A percentile compares a stretch with the other conserved stretches of the same genome.
These are phyloP conservation scores for Brachionus koreanus DNA, from an alignment of 1,140 invertebrate genomes.

Conservation along the genomic window DNA sequence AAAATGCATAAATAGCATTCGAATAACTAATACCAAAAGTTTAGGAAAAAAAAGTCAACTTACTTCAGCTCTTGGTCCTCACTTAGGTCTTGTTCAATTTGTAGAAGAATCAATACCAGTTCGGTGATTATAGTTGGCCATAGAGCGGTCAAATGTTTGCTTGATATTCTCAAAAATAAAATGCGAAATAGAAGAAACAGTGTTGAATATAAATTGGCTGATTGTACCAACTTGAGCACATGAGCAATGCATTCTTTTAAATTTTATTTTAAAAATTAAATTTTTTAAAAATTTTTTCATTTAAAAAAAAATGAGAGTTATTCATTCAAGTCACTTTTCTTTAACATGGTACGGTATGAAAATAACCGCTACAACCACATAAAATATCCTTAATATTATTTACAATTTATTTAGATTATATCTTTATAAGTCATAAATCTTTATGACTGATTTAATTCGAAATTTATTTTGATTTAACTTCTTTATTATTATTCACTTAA, in stretches of 20 bases:
- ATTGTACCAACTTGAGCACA: slow-evolving; percentile 72
- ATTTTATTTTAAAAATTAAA: slow-evolving; percentile 54
- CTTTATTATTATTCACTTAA: too few relatives aligned
- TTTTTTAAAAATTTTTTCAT: too few relatives aligned
- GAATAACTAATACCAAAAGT: background rate
- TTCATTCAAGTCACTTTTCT: too few relatives aligned
- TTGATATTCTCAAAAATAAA: slow-evolving; percentile 77
- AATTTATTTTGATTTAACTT: too few relatives aligned
- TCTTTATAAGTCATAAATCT: too few relatives aligned
- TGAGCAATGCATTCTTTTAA: slow-evolving; percentile 76
- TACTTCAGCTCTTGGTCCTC: slow-evolving; percentile 75
- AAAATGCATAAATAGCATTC: slow-evolving; percentile 14
- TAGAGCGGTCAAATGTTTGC: slow-evolving; percentile 77
- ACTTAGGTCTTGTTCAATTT: slow-evolving; percentile 80
- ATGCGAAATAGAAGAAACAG: slow-evolving; percentile 88
- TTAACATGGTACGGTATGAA: too few relatives aligned
- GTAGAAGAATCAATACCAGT: slow-evolving; percentile 66
- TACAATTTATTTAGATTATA: too few relatives aligned
- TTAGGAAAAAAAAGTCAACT: slow-evolving; percentile 32
- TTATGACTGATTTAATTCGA: too few relatives aligned
- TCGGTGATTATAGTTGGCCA: slow-evolving; percentile 92
- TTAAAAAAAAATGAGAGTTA: too few relatives aligned
- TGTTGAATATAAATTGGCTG: slow-evolving; percentile 76
- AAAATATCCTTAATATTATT: too few relatives aligned
- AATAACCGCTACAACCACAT: too few relatives aligned